Conservation (phyloP, 2,888 invertebrate species). For the Autographa gamma region DNA sequence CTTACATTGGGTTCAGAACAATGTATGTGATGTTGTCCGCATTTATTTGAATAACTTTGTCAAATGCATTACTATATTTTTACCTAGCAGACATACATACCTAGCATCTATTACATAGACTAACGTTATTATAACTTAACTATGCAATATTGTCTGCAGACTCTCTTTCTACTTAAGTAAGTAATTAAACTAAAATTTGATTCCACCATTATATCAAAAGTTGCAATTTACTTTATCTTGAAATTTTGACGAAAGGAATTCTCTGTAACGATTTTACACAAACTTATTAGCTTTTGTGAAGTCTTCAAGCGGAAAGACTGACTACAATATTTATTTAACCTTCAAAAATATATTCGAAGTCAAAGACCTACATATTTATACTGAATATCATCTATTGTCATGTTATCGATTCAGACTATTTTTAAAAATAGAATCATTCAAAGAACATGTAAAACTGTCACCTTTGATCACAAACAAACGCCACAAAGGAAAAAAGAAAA, state of each 20-base stretch:
- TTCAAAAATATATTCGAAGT: constrained; percentile 12
- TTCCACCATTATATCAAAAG: neutral
- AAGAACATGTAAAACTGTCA: neutral
- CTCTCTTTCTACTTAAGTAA: neutral
- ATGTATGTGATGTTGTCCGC: too few species aligned
- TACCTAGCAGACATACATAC: too few species aligned
- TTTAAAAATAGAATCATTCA: neutral
- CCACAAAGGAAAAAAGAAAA: constrained; percentile 13
- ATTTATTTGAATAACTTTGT: too few species aligned
- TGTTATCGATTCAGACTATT: neutral
- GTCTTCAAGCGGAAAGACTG: constrained; percentile 19
- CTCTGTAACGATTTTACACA: constrained; percentile 16
- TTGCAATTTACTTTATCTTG: neutral
- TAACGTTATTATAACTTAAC: neutral
- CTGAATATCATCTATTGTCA: too few species aligned
- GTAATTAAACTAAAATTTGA: neutral
- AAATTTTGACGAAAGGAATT: constrained; percentile 17
- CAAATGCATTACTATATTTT: too few species aligned
- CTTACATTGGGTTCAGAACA: too few species aligned
- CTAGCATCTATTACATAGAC: neutral
- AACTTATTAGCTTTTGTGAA: constrained; percentile 41
- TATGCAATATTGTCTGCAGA: neutral
- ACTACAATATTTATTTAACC: constrained; percentile 10
- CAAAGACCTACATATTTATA: neutral
- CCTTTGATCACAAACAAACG: constrained; percentile 5